Base-by-base conservation (phyloP, 2,113 vertebrate genomes). In the Ibidorhyncha struthersii region DNA sequence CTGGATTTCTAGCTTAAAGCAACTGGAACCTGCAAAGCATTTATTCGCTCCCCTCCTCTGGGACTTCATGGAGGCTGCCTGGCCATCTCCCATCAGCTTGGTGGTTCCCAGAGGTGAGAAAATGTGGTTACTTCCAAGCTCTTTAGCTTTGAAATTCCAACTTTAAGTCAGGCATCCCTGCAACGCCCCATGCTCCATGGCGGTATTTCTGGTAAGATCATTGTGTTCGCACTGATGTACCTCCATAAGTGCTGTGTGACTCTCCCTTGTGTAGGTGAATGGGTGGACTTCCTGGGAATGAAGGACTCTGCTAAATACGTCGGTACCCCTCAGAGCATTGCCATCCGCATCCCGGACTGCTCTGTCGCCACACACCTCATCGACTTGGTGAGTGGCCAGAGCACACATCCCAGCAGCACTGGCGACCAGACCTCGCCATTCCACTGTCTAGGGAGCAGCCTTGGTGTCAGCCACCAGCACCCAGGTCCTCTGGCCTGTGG, bases 81-180 rank as follows among this genome's bases (percentile, higher is more conserved):
- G 99, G 99, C 99, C 99, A 9, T 99, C 99, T n/a, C 99, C 99
- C 9, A 99, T 99, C 41, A 99, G 99, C 94, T 93, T 99, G 97
- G 99, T 99, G 56, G 98, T 99, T 94, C 98, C 98, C 74, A 98
- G 99, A 98, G 99, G 99, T 99, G 82, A 98, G 93, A 41, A 77
- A 77, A 43, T 14, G 9, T 19, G 49, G 4, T 16, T 25, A 4
- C 12, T 34, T 59, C 56, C 72, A 43, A 34, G n/a, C 40, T 72
- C 49, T 84, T 59, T 76, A 40, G 14, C 41, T 65, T 65, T 29
- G 62, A 49, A 58, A 66, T 32, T 84, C 72, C 43, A 32, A 3
- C 34, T 58, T 52, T 19, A 50, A 56, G 21, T 22, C 78, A 6
- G 0, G 2, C 17, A 10, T 12, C 21, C 63, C 45, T 38, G 56